A percentile compares a stretch with the other conserved stretches of the same genome.
phyloP scores from a whole-genome alignment of 2,797 vertebrate species.

The Lophius americanus region DNA sequence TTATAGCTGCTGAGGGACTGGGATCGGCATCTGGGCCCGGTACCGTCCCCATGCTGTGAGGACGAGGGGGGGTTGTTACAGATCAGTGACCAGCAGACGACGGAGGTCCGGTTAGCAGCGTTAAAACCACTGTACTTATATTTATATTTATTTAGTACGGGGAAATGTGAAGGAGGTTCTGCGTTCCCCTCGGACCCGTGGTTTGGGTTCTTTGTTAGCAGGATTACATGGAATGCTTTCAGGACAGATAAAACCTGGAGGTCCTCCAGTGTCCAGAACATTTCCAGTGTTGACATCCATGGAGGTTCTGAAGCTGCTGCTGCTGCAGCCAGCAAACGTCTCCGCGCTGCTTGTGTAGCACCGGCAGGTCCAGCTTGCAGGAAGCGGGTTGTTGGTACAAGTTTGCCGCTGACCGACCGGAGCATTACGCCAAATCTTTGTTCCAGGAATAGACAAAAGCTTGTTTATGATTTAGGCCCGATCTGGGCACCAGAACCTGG shows the following conservation, averaged over 20 bases:
- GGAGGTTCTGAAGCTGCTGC: not conserved
- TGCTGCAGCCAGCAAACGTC: not conserved
- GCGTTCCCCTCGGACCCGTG: too few species aligned
- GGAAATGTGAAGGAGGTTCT: too few species aligned
- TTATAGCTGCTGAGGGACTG: conserved; percentile 1
- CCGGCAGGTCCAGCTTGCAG: not conserved
- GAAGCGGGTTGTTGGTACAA: not conserved
- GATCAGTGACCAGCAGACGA: conserved; percentile 19
- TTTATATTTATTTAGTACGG: too few species aligned
- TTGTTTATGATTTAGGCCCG: not conserved
- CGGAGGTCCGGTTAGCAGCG: not conserved
- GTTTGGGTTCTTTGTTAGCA: too few species aligned
- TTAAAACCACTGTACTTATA: not conserved
- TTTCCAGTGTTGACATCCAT: not conserved
- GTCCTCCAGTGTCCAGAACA: not conserved
- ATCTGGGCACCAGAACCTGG: not conserved
- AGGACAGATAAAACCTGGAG: not conserved
- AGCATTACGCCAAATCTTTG: too few species aligned
- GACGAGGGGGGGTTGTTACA: conserved; percentile 6
- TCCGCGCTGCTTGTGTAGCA: not conserved
- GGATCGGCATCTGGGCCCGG: not conserved
- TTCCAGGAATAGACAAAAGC: not conserved
- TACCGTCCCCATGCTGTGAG: not conserved
- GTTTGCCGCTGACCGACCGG: not conserved
- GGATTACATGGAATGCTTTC: not conserved